A percentile compares a stretch with the other conserved stretches of the same genome.
Conservation (phyloP, 2,888 invertebrate species). For the Autographa pulchrina region DNA sequence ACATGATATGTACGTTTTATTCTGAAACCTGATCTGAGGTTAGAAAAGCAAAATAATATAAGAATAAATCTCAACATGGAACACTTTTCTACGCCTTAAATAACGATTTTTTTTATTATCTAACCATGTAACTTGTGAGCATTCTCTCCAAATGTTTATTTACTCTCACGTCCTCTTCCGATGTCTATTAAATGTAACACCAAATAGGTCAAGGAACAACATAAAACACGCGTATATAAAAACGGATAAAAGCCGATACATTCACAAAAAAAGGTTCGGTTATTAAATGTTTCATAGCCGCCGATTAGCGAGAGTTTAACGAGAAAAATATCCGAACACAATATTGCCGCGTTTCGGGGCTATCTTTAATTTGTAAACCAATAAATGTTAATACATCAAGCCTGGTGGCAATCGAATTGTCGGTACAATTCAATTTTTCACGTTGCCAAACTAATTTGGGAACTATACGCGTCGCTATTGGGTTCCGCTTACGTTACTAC, state of each 20-base stretch:
- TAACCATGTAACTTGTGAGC: no score
- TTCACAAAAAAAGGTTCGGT: slow-evolving; percentile 27
- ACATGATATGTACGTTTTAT: no score
- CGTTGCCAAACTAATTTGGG: slow-evolving; percentile 84
- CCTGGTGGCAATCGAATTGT: slow-evolving; percentile 68
- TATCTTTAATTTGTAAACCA: slow-evolving; percentile 88
- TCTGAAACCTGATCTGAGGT: no score
- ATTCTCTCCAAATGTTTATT: no score
- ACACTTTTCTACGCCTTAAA: no score
- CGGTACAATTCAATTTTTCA: slow-evolving; percentile 83
- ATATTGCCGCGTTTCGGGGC: slow-evolving; percentile 75
- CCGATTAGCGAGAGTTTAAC: slow-evolving; percentile 64
- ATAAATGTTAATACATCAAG: slow-evolving; percentile 88
- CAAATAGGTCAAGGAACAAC: neutral
- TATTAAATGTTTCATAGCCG: slow-evolving; percentile 62
- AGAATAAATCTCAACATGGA: no score
- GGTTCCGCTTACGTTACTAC: slow-evolving; percentile 72
- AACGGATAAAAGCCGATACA: neutral
- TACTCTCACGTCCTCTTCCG: no score
- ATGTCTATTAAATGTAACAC: neutral
- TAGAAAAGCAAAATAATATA: no score
- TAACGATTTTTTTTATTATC: no score
- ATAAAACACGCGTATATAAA: neutral
- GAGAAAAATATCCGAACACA: slow-evolving; percentile 59
- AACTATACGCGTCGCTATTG: slow-evolving; percentile 79